These are phyloP conservation scores for Carassius auratus DNA, from an alignment of 2,113 vertebrate genomes.

Conservation along the genomic window DNA sequence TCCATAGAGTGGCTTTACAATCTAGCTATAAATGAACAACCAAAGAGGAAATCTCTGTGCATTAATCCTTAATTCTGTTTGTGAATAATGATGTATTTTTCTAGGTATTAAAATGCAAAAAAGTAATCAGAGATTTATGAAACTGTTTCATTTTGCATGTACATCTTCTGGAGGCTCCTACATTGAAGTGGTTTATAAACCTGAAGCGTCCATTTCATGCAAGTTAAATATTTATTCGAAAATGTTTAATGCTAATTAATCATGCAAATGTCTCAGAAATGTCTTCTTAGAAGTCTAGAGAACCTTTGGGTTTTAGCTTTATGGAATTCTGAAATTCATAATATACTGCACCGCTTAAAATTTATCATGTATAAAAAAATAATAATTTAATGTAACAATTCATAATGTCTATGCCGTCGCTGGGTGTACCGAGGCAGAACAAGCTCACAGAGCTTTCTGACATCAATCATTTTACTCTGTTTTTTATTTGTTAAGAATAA, in stretches of 20 bases:
- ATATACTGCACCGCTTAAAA: neutral
- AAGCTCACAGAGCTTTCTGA: neutral
- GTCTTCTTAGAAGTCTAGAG: neutral
- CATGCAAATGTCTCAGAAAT: neutral
- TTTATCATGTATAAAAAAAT: neutral
- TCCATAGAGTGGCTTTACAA: neutral
- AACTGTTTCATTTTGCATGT: neutral
- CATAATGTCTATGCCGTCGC: neutral
- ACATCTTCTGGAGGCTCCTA: neutral
- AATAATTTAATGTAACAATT: neutral
- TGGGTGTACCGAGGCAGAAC: neutral
- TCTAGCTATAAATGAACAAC: neutral
- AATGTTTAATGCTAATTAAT: neutral
- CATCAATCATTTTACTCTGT: neutral
- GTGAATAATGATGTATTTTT: neutral
- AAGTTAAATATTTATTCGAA: neutral
- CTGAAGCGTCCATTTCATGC: neutral
- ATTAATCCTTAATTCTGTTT: neutral
- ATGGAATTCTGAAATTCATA: neutral
- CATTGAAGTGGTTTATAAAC: neutral
- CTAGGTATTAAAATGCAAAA: neutral
- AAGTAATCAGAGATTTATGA: neutral
- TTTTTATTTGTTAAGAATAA: neutral
- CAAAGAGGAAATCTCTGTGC: neutral
- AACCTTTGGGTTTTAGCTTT: neutral